These are phyloP conservation scores for Tragopan temminckii DNA, from an alignment of 2,797 vertebrate genomes.

Conservation along the genomic window DNA sequence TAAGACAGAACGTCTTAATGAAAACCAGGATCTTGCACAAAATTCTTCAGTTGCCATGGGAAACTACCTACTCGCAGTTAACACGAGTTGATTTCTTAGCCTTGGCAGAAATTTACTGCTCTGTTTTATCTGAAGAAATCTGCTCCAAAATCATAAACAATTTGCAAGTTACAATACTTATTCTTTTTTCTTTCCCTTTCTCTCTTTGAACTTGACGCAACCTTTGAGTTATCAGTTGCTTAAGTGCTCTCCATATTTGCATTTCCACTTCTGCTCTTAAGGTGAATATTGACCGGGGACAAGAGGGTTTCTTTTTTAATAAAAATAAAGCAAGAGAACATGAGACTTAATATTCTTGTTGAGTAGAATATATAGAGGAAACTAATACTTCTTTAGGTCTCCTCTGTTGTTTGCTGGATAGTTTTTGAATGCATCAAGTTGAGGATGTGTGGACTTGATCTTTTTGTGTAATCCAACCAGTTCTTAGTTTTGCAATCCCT, in stretches of 20 bases:
- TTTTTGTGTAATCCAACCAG: neutral
- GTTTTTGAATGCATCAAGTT: neutral
- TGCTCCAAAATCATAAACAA: conserved; percentile 5
- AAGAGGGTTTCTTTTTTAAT: neutral
- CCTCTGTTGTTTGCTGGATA: neutral
- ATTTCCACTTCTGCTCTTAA: neutral
- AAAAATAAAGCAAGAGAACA: neutral
- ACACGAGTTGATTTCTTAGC: neutral
- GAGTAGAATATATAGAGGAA: neutral
- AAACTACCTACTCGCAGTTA: neutral
- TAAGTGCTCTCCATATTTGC: neutral
- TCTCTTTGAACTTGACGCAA: neutral
- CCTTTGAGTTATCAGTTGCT: neutral
- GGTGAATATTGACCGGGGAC: neutral
- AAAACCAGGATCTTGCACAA: neutral
- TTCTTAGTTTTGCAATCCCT: neutral
- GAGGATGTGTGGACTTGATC: neutral
- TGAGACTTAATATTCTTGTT: neutral
- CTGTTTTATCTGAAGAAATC: neutral
- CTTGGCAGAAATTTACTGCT: neutral
- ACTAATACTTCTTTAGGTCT: neutral
- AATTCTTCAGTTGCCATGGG: conserved; percentile 4
- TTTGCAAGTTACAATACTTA: neutral
- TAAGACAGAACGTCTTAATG: neutral
- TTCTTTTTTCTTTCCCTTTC: conserved; percentile 5